Conservation (phyloP, 2,888 invertebrate genomes). For the Leptinotarsa juncta region DNA sequence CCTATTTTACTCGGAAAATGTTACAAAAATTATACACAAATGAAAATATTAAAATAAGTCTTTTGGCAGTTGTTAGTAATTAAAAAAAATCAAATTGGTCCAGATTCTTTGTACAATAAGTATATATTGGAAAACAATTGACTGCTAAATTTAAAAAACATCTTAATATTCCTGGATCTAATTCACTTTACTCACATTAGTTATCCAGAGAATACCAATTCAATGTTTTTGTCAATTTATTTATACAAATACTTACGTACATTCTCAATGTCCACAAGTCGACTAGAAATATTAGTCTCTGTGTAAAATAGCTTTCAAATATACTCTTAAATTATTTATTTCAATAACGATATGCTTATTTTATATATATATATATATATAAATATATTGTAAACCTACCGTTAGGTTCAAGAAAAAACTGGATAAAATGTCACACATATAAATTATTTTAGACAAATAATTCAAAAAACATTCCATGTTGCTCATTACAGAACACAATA, state of each 20-base stretch:
- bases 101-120: slow-evolving; percentile 41
- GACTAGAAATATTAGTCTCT: slow-evolving; percentile 47
- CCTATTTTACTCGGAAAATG: slow-evolving; percentile 34
- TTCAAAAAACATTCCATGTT: slow-evolving; percentile 7
- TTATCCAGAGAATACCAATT: background rate
- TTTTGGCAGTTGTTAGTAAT: slow-evolving; percentile 36
- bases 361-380: slow-evolving; percentile 32
- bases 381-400: slow-evolving; percentile 23
- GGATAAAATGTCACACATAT: background rate
- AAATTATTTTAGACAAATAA: slow-evolving; percentile 8
- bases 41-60: slow-evolving; percentile 25
- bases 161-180: slow-evolving; percentile 8
- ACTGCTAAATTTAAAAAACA: slow-evolving; percentile 18
- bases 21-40: slow-evolving; percentile 31
- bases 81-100: slow-evolving; percentile 49
- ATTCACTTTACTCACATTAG: slow-evolving; percentile 2
- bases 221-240: slow-evolving; percentile 20
- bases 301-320: slow-evolving; percentile 41
- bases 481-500: slow-evolving; percentile 10
- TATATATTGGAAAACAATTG: slow-evolving; percentile 30
- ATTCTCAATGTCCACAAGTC: slow-evolving; percentile 34
- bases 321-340: slow-evolving; percentile 43
- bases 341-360: slow-evolving; percentile 53
- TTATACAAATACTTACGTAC: slow-evolving; percentile 28
- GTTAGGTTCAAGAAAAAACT: background rate